A percentile compares a stretch with the other conserved stretches of the same genome.
Conservation (phyloP, 2,113 vertebrate species). For the Eudyptes chrysolophus region DNA sequence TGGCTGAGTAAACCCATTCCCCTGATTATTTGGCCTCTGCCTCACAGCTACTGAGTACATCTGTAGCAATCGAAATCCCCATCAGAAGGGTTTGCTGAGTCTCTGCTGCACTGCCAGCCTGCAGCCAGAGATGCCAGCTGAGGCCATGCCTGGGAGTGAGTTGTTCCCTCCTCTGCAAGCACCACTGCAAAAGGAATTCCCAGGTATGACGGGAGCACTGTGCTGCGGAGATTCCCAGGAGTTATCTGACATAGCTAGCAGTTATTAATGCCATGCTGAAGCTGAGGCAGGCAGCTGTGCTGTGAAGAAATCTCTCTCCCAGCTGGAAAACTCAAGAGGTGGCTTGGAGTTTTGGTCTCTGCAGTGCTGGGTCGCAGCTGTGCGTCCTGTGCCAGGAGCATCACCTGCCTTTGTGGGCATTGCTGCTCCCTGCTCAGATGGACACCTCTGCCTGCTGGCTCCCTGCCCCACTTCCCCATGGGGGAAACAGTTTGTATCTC, state of each 20-base stretch:
- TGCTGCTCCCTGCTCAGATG: not conserved
- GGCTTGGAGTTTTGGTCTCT: not conserved
- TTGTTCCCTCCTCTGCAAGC: not conserved
- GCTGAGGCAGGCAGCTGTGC: not conserved
- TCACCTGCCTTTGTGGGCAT: not conserved
- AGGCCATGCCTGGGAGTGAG: fast-evolving
- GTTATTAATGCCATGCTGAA: not conserved
- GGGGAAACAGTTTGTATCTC: not conserved
- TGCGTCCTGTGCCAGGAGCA: not conserved
- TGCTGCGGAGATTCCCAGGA: not conserved
- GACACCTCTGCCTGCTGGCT: not conserved
- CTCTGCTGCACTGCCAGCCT: not conserved
- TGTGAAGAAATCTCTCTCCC: not conserved
- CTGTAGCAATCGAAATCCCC: not conserved
- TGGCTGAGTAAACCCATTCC: not conserved
- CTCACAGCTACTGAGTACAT: not conserved
- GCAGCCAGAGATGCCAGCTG: not conserved
- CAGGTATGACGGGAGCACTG: fast-evolving
- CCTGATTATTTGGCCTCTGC: not conserved
- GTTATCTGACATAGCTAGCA: not conserved
- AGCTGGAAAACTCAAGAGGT: not conserved
- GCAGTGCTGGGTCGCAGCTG: not conserved
- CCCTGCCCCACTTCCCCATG: not conserved
- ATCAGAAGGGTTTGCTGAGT: not conserved
- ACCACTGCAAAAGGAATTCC: not conserved